A percentile compares a stretch with the other conserved stretches of the same genome.
These are phyloP conservation scores for Verasper variegatus DNA, from an alignment of 2,113 vertebrate species.

Conservation along the genomic window DNA sequence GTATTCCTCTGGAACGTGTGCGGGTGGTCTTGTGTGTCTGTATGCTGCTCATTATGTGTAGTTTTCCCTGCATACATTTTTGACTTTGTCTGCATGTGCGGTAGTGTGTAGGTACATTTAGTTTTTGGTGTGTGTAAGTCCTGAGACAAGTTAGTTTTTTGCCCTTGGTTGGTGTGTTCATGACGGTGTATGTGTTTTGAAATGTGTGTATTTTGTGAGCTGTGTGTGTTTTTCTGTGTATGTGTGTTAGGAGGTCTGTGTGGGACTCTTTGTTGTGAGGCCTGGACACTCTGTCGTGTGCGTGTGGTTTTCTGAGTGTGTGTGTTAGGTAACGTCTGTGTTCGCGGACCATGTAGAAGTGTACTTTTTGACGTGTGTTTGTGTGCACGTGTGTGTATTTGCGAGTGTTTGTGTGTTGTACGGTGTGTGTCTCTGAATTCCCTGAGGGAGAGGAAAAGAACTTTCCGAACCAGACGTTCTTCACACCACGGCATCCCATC, in stretches of 20 bases:
- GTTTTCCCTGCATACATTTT: slow-evolving; percentile 19
- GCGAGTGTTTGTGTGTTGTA: slow-evolving; percentile 33
- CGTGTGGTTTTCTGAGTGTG: slow-evolving; percentile 13
- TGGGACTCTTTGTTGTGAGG: slow-evolving; percentile 1
- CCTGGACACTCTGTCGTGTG: not conserved
- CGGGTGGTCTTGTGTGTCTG: not conserved
- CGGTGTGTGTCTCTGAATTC: slow-evolving; percentile 69
- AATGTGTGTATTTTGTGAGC: slow-evolving; percentile 6
- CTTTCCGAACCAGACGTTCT: slow-evolving; percentile 73
- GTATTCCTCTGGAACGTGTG: not conserved
- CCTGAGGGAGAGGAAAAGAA: slow-evolving; percentile 72
- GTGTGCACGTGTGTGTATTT: slow-evolving; percentile 22
- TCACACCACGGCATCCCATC: slow-evolving; percentile 73
- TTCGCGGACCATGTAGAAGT: not conserved
- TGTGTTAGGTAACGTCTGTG: not conserved
- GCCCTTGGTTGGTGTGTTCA: slow-evolving; percentile 36
- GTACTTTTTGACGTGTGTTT: not conserved
- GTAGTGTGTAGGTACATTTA: slow-evolving; percentile 16
- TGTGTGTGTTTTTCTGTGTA: slow-evolving; percentile 11
- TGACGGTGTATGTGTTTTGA: slow-evolving; percentile 22
- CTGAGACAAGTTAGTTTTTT: slow-evolving; percentile 25
- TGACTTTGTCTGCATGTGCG: slow-evolving; percentile 14
- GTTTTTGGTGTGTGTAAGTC: slow-evolving; percentile 20
- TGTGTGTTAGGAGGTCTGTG: not conserved
- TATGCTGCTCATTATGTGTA: not conserved